phyloP scores from a whole-genome alignment of 2,797 vertebrate species.

The Bradypus variegatus region DNA sequence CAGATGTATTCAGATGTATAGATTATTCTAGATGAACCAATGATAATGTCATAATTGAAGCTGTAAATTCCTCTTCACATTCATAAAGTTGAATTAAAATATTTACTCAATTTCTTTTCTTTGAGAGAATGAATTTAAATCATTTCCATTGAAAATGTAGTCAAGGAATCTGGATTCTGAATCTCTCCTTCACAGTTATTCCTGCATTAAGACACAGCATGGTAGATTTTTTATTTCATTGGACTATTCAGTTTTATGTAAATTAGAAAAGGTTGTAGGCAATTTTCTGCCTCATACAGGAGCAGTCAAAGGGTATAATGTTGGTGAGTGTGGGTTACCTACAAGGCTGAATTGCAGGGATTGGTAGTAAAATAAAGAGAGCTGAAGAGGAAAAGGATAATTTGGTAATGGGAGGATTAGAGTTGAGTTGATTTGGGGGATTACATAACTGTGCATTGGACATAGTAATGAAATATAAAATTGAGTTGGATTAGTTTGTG shows the following conservation, averaged over 20 bases:
- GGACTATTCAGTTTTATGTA: background rate
- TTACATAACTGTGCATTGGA: background rate
- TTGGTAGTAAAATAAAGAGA: too few species aligned
- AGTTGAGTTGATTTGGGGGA: background rate
- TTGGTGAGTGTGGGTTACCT: background rate
- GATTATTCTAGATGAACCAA: background rate
- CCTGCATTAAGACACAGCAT: background rate
- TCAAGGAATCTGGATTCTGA: background rate
- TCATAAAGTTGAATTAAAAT: slow-evolving; percentile 23
- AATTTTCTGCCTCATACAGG: background rate
- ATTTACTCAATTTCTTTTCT: background rate
- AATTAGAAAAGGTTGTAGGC: background rate
- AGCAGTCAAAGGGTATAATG: background rate
- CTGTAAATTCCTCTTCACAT: background rate
- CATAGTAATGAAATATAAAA: background rate
- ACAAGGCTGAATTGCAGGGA: background rate
- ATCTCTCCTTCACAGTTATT: background rate
- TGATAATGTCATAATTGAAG: background rate
- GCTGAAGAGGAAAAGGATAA: too few species aligned
- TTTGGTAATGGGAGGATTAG: background rate
- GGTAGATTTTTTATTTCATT: background rate
- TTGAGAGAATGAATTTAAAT: background rate
- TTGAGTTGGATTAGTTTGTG: background rate
- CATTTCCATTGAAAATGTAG: background rate
- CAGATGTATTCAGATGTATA: too few species aligned